Evolutionary conservation across 1,140 invertebrate genomes (phyloP).

Genomic region (Aphelenchoides avenae): DNA sequence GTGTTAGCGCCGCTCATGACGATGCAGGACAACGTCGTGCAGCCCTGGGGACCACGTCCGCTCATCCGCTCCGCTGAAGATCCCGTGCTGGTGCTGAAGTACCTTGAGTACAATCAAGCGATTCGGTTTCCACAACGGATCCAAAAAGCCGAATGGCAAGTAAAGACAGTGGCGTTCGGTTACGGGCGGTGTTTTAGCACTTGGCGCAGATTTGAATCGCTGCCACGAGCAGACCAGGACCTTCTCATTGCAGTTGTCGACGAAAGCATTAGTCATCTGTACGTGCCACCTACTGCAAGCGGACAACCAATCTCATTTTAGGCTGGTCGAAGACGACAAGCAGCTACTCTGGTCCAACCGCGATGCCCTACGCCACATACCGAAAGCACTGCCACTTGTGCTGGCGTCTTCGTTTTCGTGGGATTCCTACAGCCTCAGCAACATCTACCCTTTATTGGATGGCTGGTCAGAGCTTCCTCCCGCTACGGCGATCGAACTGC

Average conservation of each 20-base stretch:
- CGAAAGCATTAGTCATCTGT: background rate
- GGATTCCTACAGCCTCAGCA: constrained; percentile 38
- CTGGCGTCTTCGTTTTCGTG: constrained; percentile 36
- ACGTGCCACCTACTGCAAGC: too few relatives aligned
- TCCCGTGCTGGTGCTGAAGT: constrained; percentile 26
- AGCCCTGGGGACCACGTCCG: constrained; percentile 41
- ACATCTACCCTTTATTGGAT: constrained; percentile 37
- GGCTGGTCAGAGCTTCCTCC: constrained; percentile 29
- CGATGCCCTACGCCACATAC: constrained; percentile 30
- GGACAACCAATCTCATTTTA: constrained; percentile 19
- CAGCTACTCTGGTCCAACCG: constrained; percentile 45
- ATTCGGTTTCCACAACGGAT: constrained; percentile 29
- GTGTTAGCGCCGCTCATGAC: constrained; percentile 29
- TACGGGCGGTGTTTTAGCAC: constrained; percentile 16
- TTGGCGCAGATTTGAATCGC: constrained; percentile 13
- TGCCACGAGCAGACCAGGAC: constrained; percentile 26
- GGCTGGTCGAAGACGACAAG: constrained; percentile 33
- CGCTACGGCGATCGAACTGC: constrained; percentile 35
- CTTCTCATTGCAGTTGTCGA: constrained; percentile 23
- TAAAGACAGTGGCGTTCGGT: background rate
- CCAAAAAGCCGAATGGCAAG: constrained; percentile 16
- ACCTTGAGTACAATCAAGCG: constrained; percentile 39
- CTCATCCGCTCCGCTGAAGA: constrained; percentile 31
- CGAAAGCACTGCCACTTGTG: constrained; percentile 40
- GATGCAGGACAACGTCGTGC: constrained; percentile 21